phyloP scores from a whole-genome alignment of 2,113 vertebrate species.

The Romanogobio albipinnatus region DNA sequence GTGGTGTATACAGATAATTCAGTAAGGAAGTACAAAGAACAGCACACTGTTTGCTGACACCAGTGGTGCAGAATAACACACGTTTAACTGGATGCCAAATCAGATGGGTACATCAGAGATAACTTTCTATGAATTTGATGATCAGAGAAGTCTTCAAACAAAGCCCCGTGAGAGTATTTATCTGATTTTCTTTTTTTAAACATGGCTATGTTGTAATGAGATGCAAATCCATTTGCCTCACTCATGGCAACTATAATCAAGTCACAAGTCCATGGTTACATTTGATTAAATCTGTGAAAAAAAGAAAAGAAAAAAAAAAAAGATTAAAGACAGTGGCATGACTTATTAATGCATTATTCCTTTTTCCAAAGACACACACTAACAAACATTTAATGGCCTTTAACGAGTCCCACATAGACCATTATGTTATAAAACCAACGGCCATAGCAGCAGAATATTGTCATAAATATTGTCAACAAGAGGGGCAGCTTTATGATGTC shows the following conservation, averaged over 20 bases:
- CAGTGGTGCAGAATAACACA: not conserved
- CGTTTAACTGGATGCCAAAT: not conserved
- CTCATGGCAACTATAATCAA: not conserved
- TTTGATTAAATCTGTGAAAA: not conserved
- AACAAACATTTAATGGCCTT: slow-evolving; percentile 24
- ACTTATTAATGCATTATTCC: not conserved
- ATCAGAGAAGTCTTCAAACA: not conserved
- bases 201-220: not conserved
- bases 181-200: not conserved
- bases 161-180: not conserved
- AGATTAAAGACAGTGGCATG: not conserved
- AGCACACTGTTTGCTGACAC: not conserved
- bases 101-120: not conserved
- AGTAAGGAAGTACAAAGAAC: slow-evolving; percentile 1
- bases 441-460: not conserved
- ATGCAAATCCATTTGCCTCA: not conserved
- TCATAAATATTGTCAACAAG: slow-evolving; percentile 35
- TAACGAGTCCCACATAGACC: not conserved
- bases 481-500: slow-evolving; percentile 2
- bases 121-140: not conserved
- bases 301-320: too few relatives aligned
- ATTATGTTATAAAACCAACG: slow-evolving; percentile 33
- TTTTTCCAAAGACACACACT: not conserved
- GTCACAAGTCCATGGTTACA: not conserved
- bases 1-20: not conserved